Evolutionary conservation across 1,140 invertebrate genomes (phyloP), one percentile per base, ranked within the genome.

Genomic region (Drosophila tsacasi): DNA sequence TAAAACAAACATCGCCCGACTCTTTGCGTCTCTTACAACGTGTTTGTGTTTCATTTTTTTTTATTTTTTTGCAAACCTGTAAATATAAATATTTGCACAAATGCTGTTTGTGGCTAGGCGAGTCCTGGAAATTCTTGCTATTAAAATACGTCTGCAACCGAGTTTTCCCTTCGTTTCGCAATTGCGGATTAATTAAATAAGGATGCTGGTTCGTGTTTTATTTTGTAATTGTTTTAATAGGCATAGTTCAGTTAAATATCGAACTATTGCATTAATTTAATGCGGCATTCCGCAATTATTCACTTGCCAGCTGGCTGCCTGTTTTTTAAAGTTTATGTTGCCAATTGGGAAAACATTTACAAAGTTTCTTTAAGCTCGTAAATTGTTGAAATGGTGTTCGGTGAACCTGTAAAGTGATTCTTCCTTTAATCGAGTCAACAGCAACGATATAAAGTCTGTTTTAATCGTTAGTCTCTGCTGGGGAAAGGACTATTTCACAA

Each of bases 51-150:
- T 35, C 21, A 19, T 17, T 19, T 61, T 21, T 25, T 39, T 49
- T 15, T 9, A 12, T 23, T 27, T 32, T 47, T 39, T 37, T 40
- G 6, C 30, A 57, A 64, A 42, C 32, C 49, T 42, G 63, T 76
- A 80, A 62, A 83, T 81, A 89, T 78, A 89, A 87, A 83, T 87
- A 89, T 81, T 81, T 66, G 59, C 59, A 44, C 65, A 69, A 80
- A 77, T 81, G 77, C 78, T 76, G 65, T 80, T 52, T 83, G 77
- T 37, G 76, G 80, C 60, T 63, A 57, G 59, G 73, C 30, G 47
- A 40, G 73, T 76, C 50, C 69, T 60, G 52, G 23, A 21, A 21
- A 44, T 49, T 49, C 15, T 12, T 13, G 52, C 6, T 30, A 40
- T 46, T 47, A 76, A 61, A 77, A 61, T 54, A 58, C 30, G 17